Base-by-base conservation (phyloP, 2,888 invertebrate species). In the Ceramica pisi region DNA sequence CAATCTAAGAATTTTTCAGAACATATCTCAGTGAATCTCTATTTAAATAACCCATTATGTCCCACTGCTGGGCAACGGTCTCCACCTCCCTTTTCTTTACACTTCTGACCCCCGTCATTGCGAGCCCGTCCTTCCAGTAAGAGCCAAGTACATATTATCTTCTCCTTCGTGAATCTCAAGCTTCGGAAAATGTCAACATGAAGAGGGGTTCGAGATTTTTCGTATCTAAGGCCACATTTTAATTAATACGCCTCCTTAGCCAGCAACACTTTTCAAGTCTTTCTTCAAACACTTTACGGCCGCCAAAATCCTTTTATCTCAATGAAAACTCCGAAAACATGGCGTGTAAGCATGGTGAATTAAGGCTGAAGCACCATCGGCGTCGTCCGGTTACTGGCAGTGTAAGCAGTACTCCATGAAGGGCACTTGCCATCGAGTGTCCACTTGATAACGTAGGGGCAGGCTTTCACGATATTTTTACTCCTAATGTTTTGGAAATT, bases 371-470 rank as follows among this genome's bases (percentile, higher is more conserved):
- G 81, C n/a, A 56, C 62, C 74, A 80, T 80, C 67, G 44, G 59
- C 73, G 71, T 77, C 71, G 48, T 74, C 46, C 44, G 50, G 78
- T 48, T 51, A 66, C 83, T 46, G 56, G 61, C 73, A 74, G 56
- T 81, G 84, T 81, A 82, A 80, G 78, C 82, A 78, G 71, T 62
- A 53, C 56, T 56, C 23, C 50, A 66, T 31, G 67, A 71, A 69
- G 48, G 59, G 65, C 53, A 48, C 81, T 83, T 64, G 26, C 21
- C 48, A 63, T 70, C 66, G 23, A 82, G 80, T 66, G 50, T 35
- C 76, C 67, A 68, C 76, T 83, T 70, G 19, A 31, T 50, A 48
- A 53, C 67, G 63, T 35, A 44, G 26, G 35, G 67, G 59, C 65
- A 69, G 53, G 61, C 57, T 74, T 62, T 74, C 51, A 77, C 57